phyloP scores from a whole-genome alignment of 2,797 vertebrate genomes.

The Falco rusticolus region DNA sequence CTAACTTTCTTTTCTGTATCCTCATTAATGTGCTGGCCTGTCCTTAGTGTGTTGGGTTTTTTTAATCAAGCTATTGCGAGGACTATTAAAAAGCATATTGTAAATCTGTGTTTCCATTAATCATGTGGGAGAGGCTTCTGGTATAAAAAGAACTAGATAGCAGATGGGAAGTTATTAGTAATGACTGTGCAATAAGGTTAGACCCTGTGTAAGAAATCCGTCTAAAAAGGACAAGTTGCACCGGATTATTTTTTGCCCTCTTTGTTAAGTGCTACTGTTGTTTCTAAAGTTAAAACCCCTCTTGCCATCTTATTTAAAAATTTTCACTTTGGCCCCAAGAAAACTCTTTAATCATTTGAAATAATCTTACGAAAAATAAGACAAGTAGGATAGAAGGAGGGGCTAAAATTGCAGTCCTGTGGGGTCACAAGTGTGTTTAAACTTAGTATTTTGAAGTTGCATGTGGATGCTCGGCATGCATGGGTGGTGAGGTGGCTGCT shows the following conservation, averaged over 20 bases:
- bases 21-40: neutral
- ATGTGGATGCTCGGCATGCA: rapidly evolving
- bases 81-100: neutral
- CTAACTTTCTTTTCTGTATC: neutral
- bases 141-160: neutral
- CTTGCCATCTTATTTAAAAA: neutral
- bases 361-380: neutral
- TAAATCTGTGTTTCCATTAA: neutral
- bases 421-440: neutral
- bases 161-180: neutral
- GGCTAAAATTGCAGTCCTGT: neutral
- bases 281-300: neutral
- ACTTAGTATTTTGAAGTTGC: neutral
- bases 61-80: neutral
- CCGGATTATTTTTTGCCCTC: neutral
- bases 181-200: neutral
- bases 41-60: neutral
- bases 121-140: neutral
- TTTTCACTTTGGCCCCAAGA: neutral
- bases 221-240: neutral
- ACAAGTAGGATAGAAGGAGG: neutral
- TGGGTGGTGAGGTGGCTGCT: neutral
- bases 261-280: neutral
- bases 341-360: neutral
- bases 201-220: neutral